Base-by-base conservation (phyloP, 2,113 vertebrate genomes). In the Etia nguti region DNA sequence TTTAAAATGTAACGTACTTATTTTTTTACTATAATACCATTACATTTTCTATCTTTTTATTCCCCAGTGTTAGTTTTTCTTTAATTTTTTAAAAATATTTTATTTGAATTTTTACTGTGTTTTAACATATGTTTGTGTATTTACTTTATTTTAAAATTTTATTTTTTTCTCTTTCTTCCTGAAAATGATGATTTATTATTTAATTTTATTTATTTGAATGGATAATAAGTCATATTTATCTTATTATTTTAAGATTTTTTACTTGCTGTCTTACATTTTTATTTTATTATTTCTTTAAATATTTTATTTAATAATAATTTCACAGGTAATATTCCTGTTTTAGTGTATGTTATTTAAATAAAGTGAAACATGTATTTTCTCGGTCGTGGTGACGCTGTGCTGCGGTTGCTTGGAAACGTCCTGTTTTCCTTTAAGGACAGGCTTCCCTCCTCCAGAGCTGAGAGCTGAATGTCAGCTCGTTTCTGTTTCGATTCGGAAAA, bases 11-110 rank as follows among this genome's bases (percentile, higher is more conserved):
- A 34, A 8, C n/a, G n/a, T n/a, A n/a, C n/a, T n/a, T n/a, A n/a
- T n/a, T n/a, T n/a, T n/a, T n/a, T n/a, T n/a, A n/a, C n/a, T n/a
- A 68, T 41, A 68, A 13, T 41, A 22, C 41, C 2, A 13, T 70
- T 24, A 2, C 1, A 22, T 70, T 16, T 26, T 31, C 15, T 24
- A 1, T 16, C 12, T 70, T 43, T 43, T 70, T 43, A 6, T 73
- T 26, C n/a, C 0, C 4, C 59, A 3, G 36, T 73, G 13, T 26
- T 70, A 2, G n/a, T 26, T 46, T 46, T 0, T 24, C n/a, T 70
- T 16, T 43, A 8, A 41, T 43, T 43, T 9, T 10, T 8, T 10
- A 13, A 41, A 10, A 10, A 22, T 41, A 26, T 43, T 70, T 46
- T 3, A 46, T 73, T 73, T 43, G 0, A 15, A 52, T 20, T 20